Percentiles rank a stretch among this genome's conserved stretches.
These are phyloP conservation scores for Scarus forsteni DNA, from an alignment of 2,797 vertebrate genomes.

Conservation along the genomic window DNA sequence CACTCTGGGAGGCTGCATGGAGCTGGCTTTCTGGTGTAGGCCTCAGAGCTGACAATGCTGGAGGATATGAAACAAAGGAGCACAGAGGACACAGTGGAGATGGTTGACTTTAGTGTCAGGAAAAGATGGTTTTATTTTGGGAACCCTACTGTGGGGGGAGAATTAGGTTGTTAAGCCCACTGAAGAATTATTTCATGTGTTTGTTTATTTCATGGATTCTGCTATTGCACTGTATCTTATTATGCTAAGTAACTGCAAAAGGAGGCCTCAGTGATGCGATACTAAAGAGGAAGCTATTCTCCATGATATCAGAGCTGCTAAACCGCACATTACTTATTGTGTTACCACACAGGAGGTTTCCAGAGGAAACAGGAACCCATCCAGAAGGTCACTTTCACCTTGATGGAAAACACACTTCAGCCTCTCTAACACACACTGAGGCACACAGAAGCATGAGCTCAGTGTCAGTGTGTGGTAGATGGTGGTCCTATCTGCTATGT, in stretches of 20 bases:
- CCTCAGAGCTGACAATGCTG: conserved; percentile 53
- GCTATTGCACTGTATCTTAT: conserved; percentile 28
- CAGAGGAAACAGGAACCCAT: conserved; percentile 32
- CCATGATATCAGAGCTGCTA: conserved; percentile 42
- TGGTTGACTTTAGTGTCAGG: conserved; percentile 45
- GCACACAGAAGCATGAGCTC: background rate
- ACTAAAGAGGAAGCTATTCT: conserved; percentile 29
- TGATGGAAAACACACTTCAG: conserved; percentile 48
- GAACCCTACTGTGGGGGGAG: conserved; percentile 40
- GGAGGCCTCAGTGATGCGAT: conserved; percentile 13
- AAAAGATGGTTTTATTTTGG: conserved; percentile 44
- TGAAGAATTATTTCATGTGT: conserved; percentile 16
- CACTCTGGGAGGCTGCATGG: conserved; percentile 61
- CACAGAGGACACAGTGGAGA: conserved; percentile 47
- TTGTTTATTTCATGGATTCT: conserved; percentile 38
- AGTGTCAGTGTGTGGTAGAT: conserved; percentile 13
- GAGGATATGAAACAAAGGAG: conserved; percentile 62
- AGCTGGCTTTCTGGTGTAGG: conserved; percentile 58
- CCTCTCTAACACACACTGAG: conserved; percentile 16
- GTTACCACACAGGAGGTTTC: conserved; percentile 46
- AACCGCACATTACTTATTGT: conserved; percentile 34
- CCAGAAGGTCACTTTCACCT: conserved; percentile 65
- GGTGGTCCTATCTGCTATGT: conserved; percentile 27
- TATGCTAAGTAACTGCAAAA: conserved; percentile 45
- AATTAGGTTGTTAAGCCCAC: conserved; percentile 40